These are phyloP conservation scores for Heliconius nattereri DNA, from an alignment of 1,140 invertebrate species.

Conservation along the genomic window DNA sequence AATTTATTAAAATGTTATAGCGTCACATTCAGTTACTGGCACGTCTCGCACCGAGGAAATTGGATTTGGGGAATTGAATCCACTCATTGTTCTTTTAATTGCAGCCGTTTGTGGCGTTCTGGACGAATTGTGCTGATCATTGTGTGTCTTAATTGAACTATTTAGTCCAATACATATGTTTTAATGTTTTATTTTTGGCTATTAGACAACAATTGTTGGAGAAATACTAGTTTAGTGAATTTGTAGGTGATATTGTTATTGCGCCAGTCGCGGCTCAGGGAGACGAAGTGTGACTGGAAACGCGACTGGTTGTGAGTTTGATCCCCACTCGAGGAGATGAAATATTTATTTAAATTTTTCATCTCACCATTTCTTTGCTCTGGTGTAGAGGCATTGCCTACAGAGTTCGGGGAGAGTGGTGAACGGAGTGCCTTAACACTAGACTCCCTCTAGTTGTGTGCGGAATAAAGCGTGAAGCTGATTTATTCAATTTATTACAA, in stretches of 20 bases:
- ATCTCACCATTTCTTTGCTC: too few species aligned
- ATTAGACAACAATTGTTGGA: neutral
- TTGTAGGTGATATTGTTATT: neutral
- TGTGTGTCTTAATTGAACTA: slow-evolving; percentile 40
- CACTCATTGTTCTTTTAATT: slow-evolving; percentile 78
- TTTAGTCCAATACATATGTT: neutral
- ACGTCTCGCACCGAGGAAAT: slow-evolving; percentile 71
- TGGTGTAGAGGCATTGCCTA: too few species aligned
- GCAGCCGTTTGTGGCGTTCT: slow-evolving; percentile 76
- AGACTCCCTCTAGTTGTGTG: too few species aligned
- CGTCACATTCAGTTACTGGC: slow-evolving; percentile 58
- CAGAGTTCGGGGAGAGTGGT: too few species aligned
- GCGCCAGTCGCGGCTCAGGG: too few species aligned
- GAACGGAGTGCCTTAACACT: too few species aligned
- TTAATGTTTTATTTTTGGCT: neutral
- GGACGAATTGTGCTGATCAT: slow-evolving; percentile 75
- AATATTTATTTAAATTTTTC: too few species aligned
- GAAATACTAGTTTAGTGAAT: neutral
- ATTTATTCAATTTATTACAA: neutral
- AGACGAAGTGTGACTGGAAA: too few species aligned
- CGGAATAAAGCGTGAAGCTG: too few species aligned
- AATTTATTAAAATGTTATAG: slow-evolving; percentile 68
- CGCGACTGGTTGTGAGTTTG: too few species aligned
- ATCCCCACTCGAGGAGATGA: too few species aligned
- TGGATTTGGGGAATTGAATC: slow-evolving; percentile 77